Evolutionary conservation across 2,888 invertebrate species (phyloP), one percentile per base, ranked within the genome.

Genomic region (Plemyria rubiginata): DNA sequence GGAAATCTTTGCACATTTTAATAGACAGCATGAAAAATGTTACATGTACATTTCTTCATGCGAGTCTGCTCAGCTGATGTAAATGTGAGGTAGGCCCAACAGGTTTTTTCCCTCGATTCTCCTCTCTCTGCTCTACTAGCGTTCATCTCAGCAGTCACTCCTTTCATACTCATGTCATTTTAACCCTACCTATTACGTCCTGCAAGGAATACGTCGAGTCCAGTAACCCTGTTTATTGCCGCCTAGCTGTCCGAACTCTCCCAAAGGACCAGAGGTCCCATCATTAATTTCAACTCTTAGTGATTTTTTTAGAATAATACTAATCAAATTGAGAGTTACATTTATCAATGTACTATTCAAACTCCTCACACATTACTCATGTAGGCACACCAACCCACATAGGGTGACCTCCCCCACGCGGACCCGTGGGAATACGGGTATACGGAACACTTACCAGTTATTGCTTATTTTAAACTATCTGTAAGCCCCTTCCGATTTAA

Each of bases 341-440:
- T 62, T 57, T 41, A 57, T 54, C 57, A 54, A 58, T 38, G 51
- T 56, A 13, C 52, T 53, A 28, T 7, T 4, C 15, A 29, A 13
- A 51, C 50, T 62, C 32, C 13, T 36, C 29, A 11, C 58, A 38
- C 59, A 55, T 59, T 38, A 55, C 40, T 58, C 45, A 59, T 7
- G 45, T 16, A 16, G 36, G 36, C 36, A 8, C 40, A 40, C 48
- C 15, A 61, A 63, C 63, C 58, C 56, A 63, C 61, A 68, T 66
- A 63, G 70, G 74, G 64, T 56, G 60, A n/a, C 55, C 50, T 54
- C 62, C 65, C 70, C 70, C 54, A 55, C 78, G 72, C 45, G 9
- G 16, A 15, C 45, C 45, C 81, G 79, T 82, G 82, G 79, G 82
- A 82, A 82, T 65, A 60, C 9, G 22, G 43, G 46, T 38, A 54